phyloP scores from a whole-genome alignment of 2,797 vertebrate genomes.

The Sebastes vulpes region DNA sequence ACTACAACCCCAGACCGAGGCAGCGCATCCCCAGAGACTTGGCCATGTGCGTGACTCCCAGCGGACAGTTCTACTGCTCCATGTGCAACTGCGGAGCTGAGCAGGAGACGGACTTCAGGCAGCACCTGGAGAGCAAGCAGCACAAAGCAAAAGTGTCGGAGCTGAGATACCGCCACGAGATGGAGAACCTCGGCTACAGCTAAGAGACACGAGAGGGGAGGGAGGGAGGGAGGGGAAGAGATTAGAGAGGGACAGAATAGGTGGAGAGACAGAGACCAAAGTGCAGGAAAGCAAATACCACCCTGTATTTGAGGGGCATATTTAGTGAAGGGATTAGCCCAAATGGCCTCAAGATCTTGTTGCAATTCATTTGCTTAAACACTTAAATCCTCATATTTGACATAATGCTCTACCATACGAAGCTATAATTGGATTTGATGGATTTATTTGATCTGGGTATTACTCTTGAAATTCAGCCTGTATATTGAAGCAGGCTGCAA shows the following conservation, averaged over 20 bases:
- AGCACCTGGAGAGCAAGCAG: slow-evolving; percentile 98
- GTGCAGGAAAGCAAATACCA: slow-evolving; percentile 16
- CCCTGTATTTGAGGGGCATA: not conserved
- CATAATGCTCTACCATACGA: slow-evolving; percentile 6
- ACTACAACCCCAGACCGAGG: slow-evolving; percentile 95
- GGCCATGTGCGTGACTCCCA: slow-evolving; percentile 98
- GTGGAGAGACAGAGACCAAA: slow-evolving; percentile 19
- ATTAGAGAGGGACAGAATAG: not conserved
- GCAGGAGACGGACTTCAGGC: slow-evolving; percentile 95
- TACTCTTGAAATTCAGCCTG: slow-evolving; percentile 1
- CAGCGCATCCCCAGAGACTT: slow-evolving; percentile 97
- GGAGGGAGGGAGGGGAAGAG: not conserved
- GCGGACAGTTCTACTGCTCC: slow-evolving; percentile 98
- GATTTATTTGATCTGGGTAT: slow-evolving; percentile 2
- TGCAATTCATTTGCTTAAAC: slow-evolving; percentile 52
- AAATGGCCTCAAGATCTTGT: slow-evolving; percentile 35
- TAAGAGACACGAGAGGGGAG: slow-evolving; percentile 69
- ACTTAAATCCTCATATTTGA: slow-evolving; percentile 26
- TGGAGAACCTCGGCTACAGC: slow-evolving; percentile 97
- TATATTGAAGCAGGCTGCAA: not conserved
- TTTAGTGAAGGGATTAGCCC: slow-evolving; percentile 25
- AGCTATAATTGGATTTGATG: slow-evolving; percentile 34
- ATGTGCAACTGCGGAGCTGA: slow-evolving; percentile 97
- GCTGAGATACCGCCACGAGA: slow-evolving; percentile 95
- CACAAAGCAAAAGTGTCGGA: slow-evolving; percentile 99